Evolutionary conservation across 2,797 vertebrate species (phyloP).

Genomic region (Thamnophis elegans): DNA sequence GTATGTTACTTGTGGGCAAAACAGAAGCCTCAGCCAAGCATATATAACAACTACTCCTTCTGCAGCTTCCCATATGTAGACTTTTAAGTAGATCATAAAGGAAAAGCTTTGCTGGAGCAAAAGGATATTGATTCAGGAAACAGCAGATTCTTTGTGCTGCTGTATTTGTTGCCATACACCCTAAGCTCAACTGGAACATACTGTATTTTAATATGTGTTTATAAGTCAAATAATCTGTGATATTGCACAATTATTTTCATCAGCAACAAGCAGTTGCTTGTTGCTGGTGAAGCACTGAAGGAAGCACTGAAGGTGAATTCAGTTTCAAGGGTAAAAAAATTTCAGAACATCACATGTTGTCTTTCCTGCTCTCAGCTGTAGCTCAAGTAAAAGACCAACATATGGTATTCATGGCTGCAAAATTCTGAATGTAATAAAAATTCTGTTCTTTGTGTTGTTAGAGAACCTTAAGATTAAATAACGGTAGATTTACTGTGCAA

Average conservation of each 20-base stretch:
- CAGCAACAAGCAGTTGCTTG: background rate
- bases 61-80: background rate
- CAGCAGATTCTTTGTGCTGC: constrained; percentile 18
- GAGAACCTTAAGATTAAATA: background rate
- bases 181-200: constrained; percentile 10
- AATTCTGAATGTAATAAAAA: background rate
- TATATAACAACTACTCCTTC: background rate
- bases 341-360: background rate
- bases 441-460: background rate
- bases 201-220: constrained; percentile 9
- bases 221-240: constrained; percentile 1
- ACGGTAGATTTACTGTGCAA: background rate
- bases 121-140: constrained; percentile 20
- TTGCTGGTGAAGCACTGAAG: background rate
- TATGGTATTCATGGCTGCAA: background rate
- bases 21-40: background rate
- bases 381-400: background rate
- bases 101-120: constrained; percentile 1
- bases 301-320: background rate
- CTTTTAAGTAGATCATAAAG: constrained; percentile 35
- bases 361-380: background rate
- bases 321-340: background rate
- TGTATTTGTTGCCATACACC: constrained; percentile 13
- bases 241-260: background rate
- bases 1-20: background rate